Evolutionary conservation across 1,140 invertebrate genomes (phyloP).

Genomic region (Pseudomyrmex cubaensis): DNA sequence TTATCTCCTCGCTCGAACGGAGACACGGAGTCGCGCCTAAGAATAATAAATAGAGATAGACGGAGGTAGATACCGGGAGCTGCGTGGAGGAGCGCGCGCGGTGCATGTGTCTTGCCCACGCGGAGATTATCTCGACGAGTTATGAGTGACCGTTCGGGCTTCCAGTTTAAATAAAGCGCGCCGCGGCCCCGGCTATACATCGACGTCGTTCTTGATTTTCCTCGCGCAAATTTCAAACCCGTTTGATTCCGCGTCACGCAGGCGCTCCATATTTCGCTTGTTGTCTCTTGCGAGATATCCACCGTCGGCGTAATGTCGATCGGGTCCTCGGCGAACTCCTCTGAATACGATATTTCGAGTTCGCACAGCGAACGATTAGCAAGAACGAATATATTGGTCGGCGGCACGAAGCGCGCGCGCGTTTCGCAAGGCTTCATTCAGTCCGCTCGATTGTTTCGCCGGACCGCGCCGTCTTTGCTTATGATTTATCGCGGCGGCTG

Average conservation of each 20-base stretch:
- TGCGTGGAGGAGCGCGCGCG: slow-evolving; percentile 52
- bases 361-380: slow-evolving; percentile 37
- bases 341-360: slow-evolving; percentile 43
- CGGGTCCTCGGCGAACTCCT: neutral
- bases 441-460: slow-evolving; percentile 28
- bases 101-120: slow-evolving; percentile 75
- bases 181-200: slow-evolving; percentile 29
- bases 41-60: slow-evolving; percentile 83
- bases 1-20: slow-evolving; percentile 64
- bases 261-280: neutral
- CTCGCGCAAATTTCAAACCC: slow-evolving; percentile 24
- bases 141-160: slow-evolving; percentile 79
- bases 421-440: slow-evolving; percentile 56
- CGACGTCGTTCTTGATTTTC: slow-evolving; percentile 50
- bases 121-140: slow-evolving; percentile 82
- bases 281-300: neutral
- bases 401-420: slow-evolving; percentile 34
- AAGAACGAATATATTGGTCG: slow-evolving; percentile 37
- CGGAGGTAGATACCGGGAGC: slow-evolving; percentile 69
- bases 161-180: slow-evolving; percentile 79
- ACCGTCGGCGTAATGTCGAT: neutral
- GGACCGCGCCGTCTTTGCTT: slow-evolving; percentile 26
- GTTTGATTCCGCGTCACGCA: slow-evolving; percentile 18
- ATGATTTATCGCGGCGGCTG: slow-evolving; percentile 45
- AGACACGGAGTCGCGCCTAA: slow-evolving; percentile 70